Percentiles rank a stretch among this genome's conserved stretches.
Evolutionary conservation across 2,797 vertebrate genomes (phyloP).

Genomic region (Chaenodraco wilsoni): DNA sequence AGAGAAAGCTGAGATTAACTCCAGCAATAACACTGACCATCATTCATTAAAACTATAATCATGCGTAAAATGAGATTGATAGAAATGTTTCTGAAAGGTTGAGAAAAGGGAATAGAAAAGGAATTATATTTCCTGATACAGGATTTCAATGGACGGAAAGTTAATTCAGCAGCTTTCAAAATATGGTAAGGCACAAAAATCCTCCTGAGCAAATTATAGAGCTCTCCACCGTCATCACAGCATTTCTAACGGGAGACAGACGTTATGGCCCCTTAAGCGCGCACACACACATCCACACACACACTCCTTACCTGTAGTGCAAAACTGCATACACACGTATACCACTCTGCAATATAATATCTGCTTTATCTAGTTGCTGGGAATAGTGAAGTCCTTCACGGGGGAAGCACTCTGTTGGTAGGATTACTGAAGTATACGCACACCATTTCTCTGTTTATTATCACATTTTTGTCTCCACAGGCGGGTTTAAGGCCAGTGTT

Average conservation of each 20-base stretch:
- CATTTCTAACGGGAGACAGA: constrained; percentile 53
- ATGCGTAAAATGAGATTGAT: constrained; percentile 96
- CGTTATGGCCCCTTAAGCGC: constrained; percentile 37
- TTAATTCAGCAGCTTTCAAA: constrained; percentile 93
- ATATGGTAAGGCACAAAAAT: constrained; percentile 83
- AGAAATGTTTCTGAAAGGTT: constrained; percentile 91
- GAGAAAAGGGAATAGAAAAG: constrained; percentile 89
- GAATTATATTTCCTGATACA: constrained; percentile 87
- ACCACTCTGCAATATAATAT: constrained; percentile 61
- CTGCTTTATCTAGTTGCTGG: constrained; percentile 74
- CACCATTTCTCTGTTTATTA: constrained; percentile 71
- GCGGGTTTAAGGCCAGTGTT: constrained; percentile 75
- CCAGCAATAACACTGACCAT: constrained; percentile 88
- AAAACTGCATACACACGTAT: constrained; percentile 41
- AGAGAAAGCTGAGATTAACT: constrained; percentile 90
- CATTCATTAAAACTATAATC: constrained; percentile 97
- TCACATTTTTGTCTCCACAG: constrained; percentile 64
- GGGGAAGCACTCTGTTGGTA: constrained; percentile 76
- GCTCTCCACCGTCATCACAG: constrained; percentile 49
- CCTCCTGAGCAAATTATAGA: constrained; percentile 85
- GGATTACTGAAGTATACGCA: constrained; percentile 76
- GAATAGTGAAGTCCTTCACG: constrained; percentile 77
- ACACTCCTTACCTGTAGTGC: constrained; percentile 34
- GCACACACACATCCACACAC: constrained; percentile 20
- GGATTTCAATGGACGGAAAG: constrained; percentile 92